Evolutionary conservation across 2,797 vertebrate genomes (phyloP).

Genomic region (Galago senegalensis): DNA sequence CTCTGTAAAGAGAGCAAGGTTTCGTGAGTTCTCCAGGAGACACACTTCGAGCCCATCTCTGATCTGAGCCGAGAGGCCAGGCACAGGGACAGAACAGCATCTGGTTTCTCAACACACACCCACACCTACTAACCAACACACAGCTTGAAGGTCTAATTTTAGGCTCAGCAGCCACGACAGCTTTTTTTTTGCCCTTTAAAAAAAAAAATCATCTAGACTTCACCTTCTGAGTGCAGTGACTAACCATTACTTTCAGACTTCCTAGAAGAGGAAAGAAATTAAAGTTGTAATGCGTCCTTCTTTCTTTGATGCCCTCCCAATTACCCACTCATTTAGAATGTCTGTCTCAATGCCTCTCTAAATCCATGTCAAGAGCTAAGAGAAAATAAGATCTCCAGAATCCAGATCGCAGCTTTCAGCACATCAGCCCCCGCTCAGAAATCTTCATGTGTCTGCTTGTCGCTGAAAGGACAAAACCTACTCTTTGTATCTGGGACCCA

Average conservation of each 20-base stretch:
- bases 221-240: neutral
- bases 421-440: neutral
- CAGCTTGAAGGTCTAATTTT: conserved; percentile 67
- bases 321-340: neutral
- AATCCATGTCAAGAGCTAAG: conserved; percentile 28
- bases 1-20: neutral
- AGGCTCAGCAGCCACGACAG: conserved; percentile 24
- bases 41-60: neutral
- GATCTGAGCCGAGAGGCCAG: neutral
- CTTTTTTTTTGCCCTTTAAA: neutral
- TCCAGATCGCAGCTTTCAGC: neutral
- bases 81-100: conserved; percentile 34
- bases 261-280: neutral
- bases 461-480: neutral
- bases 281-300: neutral
- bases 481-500: neutral
- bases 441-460: neutral
- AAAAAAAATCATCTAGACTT: conserved; percentile 33
- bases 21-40: neutral
- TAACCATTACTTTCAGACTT: neutral
- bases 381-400: neutral
- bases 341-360: conserved; percentile 25
- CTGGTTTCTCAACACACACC: conserved; percentile 44
- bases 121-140: conserved; percentile 64
- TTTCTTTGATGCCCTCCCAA: neutral